phyloP scores from a whole-genome alignment of 1,140 invertebrate species.

The Panulirus ornatus region DNA sequence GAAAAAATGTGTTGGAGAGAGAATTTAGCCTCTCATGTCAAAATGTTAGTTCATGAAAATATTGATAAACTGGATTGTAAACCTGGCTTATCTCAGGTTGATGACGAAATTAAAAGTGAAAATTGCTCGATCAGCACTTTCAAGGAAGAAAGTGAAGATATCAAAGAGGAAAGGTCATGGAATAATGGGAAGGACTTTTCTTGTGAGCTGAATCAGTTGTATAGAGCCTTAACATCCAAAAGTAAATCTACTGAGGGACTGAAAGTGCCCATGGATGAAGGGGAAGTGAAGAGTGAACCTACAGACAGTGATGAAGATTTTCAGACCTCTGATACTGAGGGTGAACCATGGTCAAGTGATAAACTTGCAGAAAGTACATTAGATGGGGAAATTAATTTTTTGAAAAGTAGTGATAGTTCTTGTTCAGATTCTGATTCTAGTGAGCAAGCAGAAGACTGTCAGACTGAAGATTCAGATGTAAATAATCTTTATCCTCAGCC shows the following conservation, averaged over 20 bases:
- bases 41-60: neutral
- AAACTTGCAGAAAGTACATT: neutral
- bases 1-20: too few relatives aligned
- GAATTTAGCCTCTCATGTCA: neutral
- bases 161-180: conserved; percentile 1
- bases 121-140: neutral
- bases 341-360: conserved; percentile 20
- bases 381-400: neutral
- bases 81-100: neutral
- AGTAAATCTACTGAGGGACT: conserved; percentile 5
- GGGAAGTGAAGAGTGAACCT: conserved; percentile 54
- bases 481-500: neutral
- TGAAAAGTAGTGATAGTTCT: conserved; percentile 43
- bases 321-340: conserved; percentile 40
- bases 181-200: conserved; percentile 16
- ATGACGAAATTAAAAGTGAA: neutral
- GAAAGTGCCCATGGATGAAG: conserved; percentile 24
- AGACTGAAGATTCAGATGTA: conserved; percentile 21
- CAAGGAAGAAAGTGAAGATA: conserved; percentile 28
- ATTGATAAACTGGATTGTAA: neutral
- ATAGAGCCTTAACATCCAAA: neutral
- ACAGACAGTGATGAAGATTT: conserved; percentile 55
- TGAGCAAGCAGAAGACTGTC: conserved; percentile 38
- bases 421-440: conserved; percentile 45
- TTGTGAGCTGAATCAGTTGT: conserved; percentile 7